Base-by-base conservation (phyloP, 2,888 invertebrate genomes). In the Drosophila austrosaltans region DNA sequence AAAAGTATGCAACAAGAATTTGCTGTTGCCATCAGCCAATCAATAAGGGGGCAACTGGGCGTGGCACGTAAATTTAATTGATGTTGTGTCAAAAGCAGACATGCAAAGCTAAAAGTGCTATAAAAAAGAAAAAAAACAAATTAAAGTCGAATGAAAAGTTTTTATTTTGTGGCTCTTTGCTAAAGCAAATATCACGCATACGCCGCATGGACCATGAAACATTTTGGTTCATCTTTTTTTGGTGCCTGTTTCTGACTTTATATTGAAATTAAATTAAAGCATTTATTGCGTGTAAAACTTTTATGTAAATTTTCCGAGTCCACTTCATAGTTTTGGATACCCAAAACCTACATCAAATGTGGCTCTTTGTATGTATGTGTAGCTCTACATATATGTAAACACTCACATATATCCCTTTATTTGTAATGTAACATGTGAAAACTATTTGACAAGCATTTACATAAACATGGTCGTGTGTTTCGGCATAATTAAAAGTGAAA, bases 1-100 rank as follows among this genome's bases (percentile, higher is more conserved):
- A 78, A 84, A 87, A 83, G 77, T 87, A 84, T 84, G 87, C 83
- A 84, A 59, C 84, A 84, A 78, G 67, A 86, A 75, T 79, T 79
- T 60, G 63, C 66, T 39, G 39, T 4, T 28, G 72, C 58, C 58
- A 10, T 40, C 63, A 54, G 63, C 63, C 77, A 86, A 82, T 82
- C 82, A 86, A 83, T 86, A 81, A 61, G 69, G 54, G 73, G 76
- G 82, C 81, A 67, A 39, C 48, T 62, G 63, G 81, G 73, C 79
- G 83, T 81, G 81, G 66, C 75, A 65, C 63, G 71, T 65, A 64
- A 63, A 65, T 75, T 69, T 75, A 78, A 76, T 81, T 75, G 84
- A 70, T 71, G 75, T 72, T 58, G 61, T 68, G 87, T 83, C 82
- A 79, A 81, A 81, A 72, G 61, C 84, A 83, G 76, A 40, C 79